A percentile compares a stretch with the other conserved stretches of the same genome.
These are phyloP conservation scores for Ochropacha duplaris DNA, from an alignment of 2,888 invertebrate species.

Conservation along the genomic window DNA sequence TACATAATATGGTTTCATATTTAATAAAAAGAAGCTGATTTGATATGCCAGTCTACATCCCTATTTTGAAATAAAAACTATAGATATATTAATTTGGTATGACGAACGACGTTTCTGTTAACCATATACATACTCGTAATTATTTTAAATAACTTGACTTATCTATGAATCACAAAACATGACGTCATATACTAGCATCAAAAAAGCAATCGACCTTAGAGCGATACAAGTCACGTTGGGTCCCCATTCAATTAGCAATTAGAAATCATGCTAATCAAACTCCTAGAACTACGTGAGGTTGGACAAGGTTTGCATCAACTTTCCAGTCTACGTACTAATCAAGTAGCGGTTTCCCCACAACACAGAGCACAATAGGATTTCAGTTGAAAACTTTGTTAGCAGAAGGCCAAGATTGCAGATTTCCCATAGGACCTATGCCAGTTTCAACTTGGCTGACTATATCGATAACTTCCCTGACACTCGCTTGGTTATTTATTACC, in stretches of 20 bases:
- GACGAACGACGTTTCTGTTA: too few species aligned
- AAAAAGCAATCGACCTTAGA: neutral
- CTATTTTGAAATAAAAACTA: too few species aligned
- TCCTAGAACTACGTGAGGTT: neutral
- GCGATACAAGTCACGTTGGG: neutral
- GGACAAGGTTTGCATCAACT: constrained; percentile 34
- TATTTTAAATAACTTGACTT: too few species aligned
- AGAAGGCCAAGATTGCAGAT: constrained; percentile 78
- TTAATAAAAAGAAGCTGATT: too few species aligned
- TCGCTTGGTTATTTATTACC: constrained; percentile 59
- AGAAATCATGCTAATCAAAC: neutral
- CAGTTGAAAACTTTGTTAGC: constrained; percentile 80
- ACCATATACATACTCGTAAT: too few species aligned
- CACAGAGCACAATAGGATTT: constrained; percentile 77
- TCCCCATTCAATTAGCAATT: neutral
- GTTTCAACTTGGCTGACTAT: constrained; percentile 75
- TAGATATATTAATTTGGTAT: too few species aligned
- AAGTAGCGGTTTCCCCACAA: constrained; percentile 60
- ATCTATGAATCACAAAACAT: neutral
- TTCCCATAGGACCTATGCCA: constrained; percentile 75
- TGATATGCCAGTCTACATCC: too few species aligned
- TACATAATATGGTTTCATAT: too few species aligned
- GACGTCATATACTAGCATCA: neutral
- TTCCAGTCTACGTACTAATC: constrained; percentile 57
- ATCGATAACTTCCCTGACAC: constrained; percentile 74